These are phyloP conservation scores for Apamea epomidion DNA, from an alignment of 2,888 invertebrate species.

Conservation along the genomic window DNA sequence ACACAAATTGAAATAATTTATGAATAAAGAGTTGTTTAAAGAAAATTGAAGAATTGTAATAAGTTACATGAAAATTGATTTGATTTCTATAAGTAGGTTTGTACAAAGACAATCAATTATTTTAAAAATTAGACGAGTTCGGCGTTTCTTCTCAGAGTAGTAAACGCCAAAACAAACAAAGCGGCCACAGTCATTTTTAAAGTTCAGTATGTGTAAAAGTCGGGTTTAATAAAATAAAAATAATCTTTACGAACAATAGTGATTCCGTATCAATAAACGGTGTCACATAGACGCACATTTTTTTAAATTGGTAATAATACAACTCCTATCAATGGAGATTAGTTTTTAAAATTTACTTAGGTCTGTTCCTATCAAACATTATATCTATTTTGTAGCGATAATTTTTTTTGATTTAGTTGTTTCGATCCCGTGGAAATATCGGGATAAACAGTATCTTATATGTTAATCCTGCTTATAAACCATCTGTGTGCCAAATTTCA, in stretches of 20 bases:
- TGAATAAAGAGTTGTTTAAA: neutral
- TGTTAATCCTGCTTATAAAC: too few relatives aligned
- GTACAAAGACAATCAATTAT: neutral
- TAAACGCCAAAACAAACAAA: neutral
- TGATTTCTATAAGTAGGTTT: neutral
- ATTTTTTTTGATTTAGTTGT: neutral
- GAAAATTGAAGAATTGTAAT: neutral
- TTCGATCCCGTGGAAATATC: too few relatives aligned
- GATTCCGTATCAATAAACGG: neutral
- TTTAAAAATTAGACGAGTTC: neutral
- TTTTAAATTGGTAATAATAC: neutral
- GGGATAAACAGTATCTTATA: too few relatives aligned
- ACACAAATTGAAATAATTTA: conserved; percentile 21
- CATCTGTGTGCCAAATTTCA: too few relatives aligned
- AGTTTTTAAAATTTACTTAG: neutral
- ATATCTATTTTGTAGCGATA: neutral
- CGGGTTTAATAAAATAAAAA: neutral
- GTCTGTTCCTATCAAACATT: neutral
- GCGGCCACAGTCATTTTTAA: neutral
- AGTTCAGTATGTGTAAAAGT: neutral
- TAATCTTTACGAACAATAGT: neutral
- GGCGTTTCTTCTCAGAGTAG: neutral
- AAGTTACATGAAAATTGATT: neutral
- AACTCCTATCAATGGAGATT: neutral
- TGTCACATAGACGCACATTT: neutral